These are phyloP conservation scores for Pissodes strobi DNA, from an alignment of 1,140 invertebrate genomes.

Conservation along the genomic window DNA sequence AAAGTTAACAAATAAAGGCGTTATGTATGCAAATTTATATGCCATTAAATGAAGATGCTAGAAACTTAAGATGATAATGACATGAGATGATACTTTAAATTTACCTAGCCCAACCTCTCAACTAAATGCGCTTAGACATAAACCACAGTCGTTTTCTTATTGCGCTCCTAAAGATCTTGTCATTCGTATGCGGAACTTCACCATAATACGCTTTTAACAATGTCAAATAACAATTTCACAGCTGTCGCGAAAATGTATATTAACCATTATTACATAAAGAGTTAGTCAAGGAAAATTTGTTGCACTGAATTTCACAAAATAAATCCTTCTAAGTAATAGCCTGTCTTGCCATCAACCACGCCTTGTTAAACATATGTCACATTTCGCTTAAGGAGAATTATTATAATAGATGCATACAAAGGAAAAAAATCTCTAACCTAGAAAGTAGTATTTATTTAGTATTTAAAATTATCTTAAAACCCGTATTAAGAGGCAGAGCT, in stretches of 20 bases:
- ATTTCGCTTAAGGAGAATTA: too few species aligned
- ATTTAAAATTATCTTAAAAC: too few species aligned
- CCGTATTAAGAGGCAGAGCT: too few species aligned
- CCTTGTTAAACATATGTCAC: not conserved
- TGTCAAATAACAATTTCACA: constrained; percentile 34
- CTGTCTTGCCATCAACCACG: constrained; percentile 5
- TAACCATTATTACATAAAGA: constrained; percentile 22
- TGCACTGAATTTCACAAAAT: constrained; percentile 14
- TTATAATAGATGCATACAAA: too few species aligned
- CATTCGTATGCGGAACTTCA: constrained; percentile 23
- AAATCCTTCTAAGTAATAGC: constrained; percentile 14
- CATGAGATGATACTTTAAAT: constrained; percentile 27
- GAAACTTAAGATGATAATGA: constrained; percentile 22
- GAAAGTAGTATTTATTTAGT: too few species aligned
- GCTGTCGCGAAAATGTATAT: constrained; percentile 19
- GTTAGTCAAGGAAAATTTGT: constrained; percentile 15
- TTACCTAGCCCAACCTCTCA: constrained; percentile 7
- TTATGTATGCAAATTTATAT: constrained; percentile 30
- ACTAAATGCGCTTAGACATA: constrained; percentile 12
- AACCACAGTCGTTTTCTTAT: constrained; percentile 16
- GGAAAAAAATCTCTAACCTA: too few species aligned
- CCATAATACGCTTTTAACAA: constrained; percentile 22
- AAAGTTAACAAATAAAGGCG: constrained; percentile 17
- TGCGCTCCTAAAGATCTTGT: constrained; percentile 5
- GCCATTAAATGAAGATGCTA: constrained; percentile 28